Base-by-base conservation (phyloP, 2,888 invertebrate genomes). In the Megastigmus dorsalis region DNA sequence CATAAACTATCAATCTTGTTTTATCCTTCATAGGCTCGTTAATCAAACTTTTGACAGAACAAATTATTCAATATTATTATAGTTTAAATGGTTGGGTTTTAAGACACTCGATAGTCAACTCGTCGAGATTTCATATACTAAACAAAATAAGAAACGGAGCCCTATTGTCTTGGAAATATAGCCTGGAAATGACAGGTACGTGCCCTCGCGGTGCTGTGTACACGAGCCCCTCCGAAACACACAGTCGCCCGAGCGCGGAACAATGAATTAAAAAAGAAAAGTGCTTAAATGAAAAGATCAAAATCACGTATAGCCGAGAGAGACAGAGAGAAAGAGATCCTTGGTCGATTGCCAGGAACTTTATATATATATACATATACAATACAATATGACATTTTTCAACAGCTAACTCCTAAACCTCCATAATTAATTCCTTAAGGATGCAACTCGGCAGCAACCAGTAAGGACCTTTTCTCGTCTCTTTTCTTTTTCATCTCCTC, bases 321-420 rank as follows among this genome's bases (percentile, higher is more conserved):
- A n/a, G 68, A 20, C n/a, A n/a, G 30, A 28, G 23, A 9, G n/a
- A 15, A 13, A 10, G 54, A 74, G 48, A 55, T 69, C 7, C 15
- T 5, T 41, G 6, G 1, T 15, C 33, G 60, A 74, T 74, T 74
- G 63, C 63, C 36, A 43, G 20, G 67, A 68, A 68, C 63, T 69
- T 74, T 54, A 62, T 74, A n/a, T n/a, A n/a, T n/a, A n/a, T n/a
- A n/a, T n/a, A n/a, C n/a, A n/a, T n/a, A n/a, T n/a, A n/a, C n/a
- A 67, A 62, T 55, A 74, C 57, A 74, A 69, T 68, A 63, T 59
- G 62, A 74, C 57, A 69, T 63, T 74, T 74, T 69, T 63, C 68
- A 62, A 68, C 60, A 59, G 52, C 50, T 50, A 30, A 15, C 48
- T 50, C 63, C 36, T 59, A 60, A 54, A 62, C 3, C 20, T 41